phyloP scores from a whole-genome alignment of 2,888 invertebrate species.

The Catocala fraxini region DNA sequence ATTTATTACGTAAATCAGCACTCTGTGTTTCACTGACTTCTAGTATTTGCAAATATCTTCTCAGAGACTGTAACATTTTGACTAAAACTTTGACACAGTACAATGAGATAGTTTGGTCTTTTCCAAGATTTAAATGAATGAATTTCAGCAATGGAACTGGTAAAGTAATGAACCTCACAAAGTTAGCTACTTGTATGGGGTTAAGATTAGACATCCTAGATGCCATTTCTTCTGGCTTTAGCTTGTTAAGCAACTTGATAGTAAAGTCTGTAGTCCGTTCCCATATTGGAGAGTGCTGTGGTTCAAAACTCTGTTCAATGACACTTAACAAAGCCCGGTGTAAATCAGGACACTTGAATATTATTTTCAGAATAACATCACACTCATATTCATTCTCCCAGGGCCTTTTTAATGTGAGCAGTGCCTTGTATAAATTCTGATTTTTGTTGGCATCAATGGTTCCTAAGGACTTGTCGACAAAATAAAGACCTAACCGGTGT shows the following conservation, averaged over 20 bases:
- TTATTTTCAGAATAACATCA: constrained; percentile 89
- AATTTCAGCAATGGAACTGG: constrained; percentile 83
- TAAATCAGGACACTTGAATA: constrained; percentile 91
- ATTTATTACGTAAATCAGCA: constrained; percentile 71
- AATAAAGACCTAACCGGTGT: constrained; percentile 92
- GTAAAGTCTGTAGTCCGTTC: constrained; percentile 81
- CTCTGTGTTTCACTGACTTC: constrained; percentile 68
- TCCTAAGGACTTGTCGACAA: constrained; percentile 90
- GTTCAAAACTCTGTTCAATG: constrained; percentile 89
- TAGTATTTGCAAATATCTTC: constrained; percentile 84
- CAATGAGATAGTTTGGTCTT: constrained; percentile 75
- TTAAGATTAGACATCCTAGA: constrained; percentile 78
- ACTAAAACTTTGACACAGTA: constrained; percentile 85
- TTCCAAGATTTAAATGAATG: constrained; percentile 69
- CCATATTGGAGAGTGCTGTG: constrained; percentile 87
- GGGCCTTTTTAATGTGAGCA: constrained; percentile 90
- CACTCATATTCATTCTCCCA: constrained; percentile 90
- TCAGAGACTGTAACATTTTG: constrained; percentile 85
- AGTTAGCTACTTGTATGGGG: constrained; percentile 84
- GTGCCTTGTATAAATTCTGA: constrained; percentile 88
- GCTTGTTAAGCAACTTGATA: constrained; percentile 73
- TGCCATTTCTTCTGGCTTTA: constrained; percentile 84
- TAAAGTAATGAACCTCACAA: constrained; percentile 81
- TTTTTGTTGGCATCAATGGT: constrained; percentile 88
- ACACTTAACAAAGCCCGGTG: constrained; percentile 88